Evolutionary conservation across 53 echinoderm and acorn worm species (phyloP).

Genomic region (Astropecten irregularis): DNA sequence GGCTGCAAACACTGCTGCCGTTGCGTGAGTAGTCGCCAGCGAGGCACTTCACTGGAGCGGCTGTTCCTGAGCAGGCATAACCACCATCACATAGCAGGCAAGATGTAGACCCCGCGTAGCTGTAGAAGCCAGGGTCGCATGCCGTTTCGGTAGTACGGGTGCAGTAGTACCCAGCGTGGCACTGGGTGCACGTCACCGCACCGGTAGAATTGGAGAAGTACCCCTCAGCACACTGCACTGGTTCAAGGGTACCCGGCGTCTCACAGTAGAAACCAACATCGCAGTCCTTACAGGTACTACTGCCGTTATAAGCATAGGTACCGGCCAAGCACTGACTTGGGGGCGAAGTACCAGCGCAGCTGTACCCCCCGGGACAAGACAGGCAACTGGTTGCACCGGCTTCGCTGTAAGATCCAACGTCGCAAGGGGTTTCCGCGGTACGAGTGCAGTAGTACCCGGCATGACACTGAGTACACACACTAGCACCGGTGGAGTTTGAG

Average conservation of each 20-base stretch:
- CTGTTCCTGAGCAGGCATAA: constrained; percentile 71
- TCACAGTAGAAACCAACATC: constrained; percentile 82
- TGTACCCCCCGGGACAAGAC: constrained; percentile 80
- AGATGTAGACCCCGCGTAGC: constrained; percentile 66
- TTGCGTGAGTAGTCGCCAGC: constrained; percentile 78
- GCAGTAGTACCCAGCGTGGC: constrained; percentile 77
- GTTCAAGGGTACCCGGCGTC: constrained; percentile 69
- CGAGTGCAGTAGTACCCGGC: constrained; percentile 78
- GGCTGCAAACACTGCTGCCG: constrained; percentile 68
- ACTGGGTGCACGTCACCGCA: constrained; percentile 53
- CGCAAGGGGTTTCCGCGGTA: constrained; percentile 58
- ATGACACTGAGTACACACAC: constrained; percentile 60
- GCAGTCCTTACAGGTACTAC: constrained; percentile 59
- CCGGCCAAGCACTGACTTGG: constrained; percentile 65
- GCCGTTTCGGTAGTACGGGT: constrained; percentile 52
- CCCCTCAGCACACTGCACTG: constrained; percentile 81
- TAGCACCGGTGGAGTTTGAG: constrained; percentile 33
- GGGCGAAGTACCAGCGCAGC: constrained; percentile 58
- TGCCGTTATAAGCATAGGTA: constrained; percentile 67
- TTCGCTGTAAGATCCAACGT: constrained; percentile 73
- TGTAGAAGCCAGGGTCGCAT: constrained; percentile 78
- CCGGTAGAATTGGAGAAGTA: constrained; percentile 66
- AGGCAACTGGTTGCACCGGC: constrained; percentile 65
- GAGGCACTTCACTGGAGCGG: constrained; percentile 54
- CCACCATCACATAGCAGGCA: constrained; percentile 87